These are phyloP conservation scores for Dorcus parallelipipedus DNA, from an alignment of 2,888 invertebrate genomes.

Conservation along the genomic window DNA sequence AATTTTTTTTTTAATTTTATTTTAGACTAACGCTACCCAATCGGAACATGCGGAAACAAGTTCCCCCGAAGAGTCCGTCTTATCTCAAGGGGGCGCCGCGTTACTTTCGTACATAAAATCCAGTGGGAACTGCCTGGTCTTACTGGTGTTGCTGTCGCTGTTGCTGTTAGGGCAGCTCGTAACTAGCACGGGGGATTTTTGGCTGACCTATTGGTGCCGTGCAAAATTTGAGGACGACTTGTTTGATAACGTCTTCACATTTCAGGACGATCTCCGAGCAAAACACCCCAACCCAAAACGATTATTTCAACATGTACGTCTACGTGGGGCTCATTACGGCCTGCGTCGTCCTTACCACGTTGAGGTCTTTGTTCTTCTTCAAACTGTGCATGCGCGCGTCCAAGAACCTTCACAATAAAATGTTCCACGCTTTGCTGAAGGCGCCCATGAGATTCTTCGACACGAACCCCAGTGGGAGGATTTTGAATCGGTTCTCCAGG, in stretches of 20 bases:
- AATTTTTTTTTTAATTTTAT: neutral
- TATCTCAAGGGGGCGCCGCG: constrained; percentile 8
- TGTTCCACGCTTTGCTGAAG: constrained; percentile 75
- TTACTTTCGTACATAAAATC: constrained; percentile 62
- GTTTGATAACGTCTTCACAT: neutral
- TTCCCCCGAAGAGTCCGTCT: constrained; percentile 9
- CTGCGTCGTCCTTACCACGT: constrained; percentile 59
- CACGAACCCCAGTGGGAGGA: constrained; percentile 69
- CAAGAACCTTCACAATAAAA: constrained; percentile 70
- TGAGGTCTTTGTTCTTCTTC: constrained; percentile 24
- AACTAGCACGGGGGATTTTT: constrained; percentile 71
- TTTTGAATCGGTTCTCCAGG: constrained; percentile 45
- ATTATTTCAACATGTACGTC: constrained; percentile 50
- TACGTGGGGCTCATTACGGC: constrained; percentile 58
- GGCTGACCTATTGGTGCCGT: constrained; percentile 71
- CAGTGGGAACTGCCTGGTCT: constrained; percentile 58
- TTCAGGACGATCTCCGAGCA: constrained; percentile 16
- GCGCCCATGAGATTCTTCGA: constrained; percentile 83
- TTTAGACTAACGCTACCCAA: constrained; percentile 1
- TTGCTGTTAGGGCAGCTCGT: constrained; percentile 65
- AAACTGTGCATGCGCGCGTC: constrained; percentile 73
- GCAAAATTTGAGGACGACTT: no score
- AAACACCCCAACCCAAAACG: neutral
- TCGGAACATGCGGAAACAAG: constrained; percentile 1
- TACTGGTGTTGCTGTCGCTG: constrained; percentile 55